Conservation (phyloP, 1,140 invertebrate species). For the Bombus confusus region DNA sequence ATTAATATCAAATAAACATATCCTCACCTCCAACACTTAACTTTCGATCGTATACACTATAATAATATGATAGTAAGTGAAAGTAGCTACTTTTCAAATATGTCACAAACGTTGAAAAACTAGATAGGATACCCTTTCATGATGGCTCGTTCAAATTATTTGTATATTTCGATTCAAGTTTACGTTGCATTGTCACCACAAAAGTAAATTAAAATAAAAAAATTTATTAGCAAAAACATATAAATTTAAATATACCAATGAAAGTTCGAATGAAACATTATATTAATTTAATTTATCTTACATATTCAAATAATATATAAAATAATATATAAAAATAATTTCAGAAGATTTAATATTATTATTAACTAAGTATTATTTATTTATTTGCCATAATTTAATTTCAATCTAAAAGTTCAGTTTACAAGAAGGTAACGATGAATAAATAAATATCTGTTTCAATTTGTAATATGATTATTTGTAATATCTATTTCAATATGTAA, state of each 20-base stretch:
- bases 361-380: neutral
- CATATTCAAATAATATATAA: too few species aligned
- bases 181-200: neutral
- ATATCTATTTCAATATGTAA: neutral
- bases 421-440: too few species aligned
- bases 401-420: neutral
- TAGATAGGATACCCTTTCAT: neutral
- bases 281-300: too few species aligned
- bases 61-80: constrained; percentile 9
- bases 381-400: neutral
- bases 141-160: neutral
- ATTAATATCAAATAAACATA: neutral
- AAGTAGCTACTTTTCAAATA: constrained; percentile 23
- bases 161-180: neutral
- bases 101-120: neutral
- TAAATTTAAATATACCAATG: neutral
- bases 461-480: too few species aligned
- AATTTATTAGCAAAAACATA: neutral
- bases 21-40: neutral
- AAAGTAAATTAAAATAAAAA: neutral
- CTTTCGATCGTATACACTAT: neutral
- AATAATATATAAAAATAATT: too few species aligned
- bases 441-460: neutral
- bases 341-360: too few species aligned
- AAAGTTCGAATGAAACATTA: neutral